Conservation (phyloP, 2,888 invertebrate species). For the Papilio protenor region DNA sequence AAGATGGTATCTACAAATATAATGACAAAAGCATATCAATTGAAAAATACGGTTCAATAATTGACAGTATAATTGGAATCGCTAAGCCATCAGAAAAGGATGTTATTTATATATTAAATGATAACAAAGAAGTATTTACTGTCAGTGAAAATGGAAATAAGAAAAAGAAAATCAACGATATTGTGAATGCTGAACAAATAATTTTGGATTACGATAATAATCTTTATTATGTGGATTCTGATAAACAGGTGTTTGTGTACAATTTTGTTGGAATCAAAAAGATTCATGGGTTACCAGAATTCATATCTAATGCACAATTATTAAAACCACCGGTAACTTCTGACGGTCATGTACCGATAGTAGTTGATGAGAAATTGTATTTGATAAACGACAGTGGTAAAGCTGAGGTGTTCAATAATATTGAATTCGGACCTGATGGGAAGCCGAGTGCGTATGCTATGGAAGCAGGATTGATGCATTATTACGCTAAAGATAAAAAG, state of each 20-base stretch:
- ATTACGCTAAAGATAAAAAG: slow-evolving; percentile 65
- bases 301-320: slow-evolving; percentile 54
- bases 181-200: slow-evolving; percentile 63
- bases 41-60: slow-evolving; percentile 52
- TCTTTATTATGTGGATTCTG: slow-evolving; percentile 61
- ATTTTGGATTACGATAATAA: slow-evolving; percentile 65
- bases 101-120: slow-evolving; percentile 63
- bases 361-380: slow-evolving; percentile 59
- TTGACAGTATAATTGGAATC: slow-evolving; percentile 52
- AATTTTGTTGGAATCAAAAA: slow-evolving; percentile 55
- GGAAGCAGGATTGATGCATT: slow-evolving; percentile 64
- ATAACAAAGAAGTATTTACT: slow-evolving; percentile 62
- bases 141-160: slow-evolving; percentile 64
- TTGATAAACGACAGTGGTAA: slow-evolving; percentile 60
- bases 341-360: slow-evolving; percentile 55
- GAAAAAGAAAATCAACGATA: slow-evolving; percentile 58
- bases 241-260: slow-evolving; percentile 59
- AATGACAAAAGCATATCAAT: slow-evolving; percentile 44
- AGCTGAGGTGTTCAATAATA: slow-evolving; percentile 48
- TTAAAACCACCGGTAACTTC: slow-evolving; percentile 62
- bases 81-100: slow-evolving; percentile 50
- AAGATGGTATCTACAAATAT: slow-evolving; percentile 49
- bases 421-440: slow-evolving; percentile 52
- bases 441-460: slow-evolving; percentile 63
- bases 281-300: slow-evolving; percentile 62